Percentiles rank a stretch among this genome's conserved stretches.
Evolutionary conservation across 2,113 vertebrate species (phyloP).

Genomic region (Anas platyrhynchos): DNA sequence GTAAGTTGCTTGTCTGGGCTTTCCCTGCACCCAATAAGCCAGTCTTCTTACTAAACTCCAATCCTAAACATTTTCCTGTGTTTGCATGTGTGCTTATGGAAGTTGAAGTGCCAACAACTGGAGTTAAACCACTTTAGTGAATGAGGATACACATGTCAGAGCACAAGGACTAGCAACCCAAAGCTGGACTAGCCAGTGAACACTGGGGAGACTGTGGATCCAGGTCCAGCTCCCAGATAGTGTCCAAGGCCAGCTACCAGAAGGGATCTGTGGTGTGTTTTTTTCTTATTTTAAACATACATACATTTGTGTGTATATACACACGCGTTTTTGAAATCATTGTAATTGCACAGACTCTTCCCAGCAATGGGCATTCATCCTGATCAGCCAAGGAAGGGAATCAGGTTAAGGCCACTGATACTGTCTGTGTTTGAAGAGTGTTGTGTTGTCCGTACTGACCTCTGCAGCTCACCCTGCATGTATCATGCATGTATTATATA

Average conservation of each 20-base stretch:
- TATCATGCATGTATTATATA: neutral
- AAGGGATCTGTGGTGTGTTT: neutral
- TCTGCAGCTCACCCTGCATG: neutral
- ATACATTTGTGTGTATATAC: no score
- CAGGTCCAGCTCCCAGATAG: neutral
- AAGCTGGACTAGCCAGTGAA: neutral
- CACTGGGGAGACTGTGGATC: neutral
- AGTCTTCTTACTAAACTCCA: neutral
- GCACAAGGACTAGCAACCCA: accelerated
- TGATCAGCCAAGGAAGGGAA: neutral
- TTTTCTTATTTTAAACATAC: no score
- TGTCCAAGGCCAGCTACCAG: neutral
- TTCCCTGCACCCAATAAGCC: neutral
- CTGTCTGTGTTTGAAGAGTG: neutral
- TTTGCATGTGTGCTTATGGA: neutral
- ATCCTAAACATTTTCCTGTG: neutral
- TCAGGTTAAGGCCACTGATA: neutral
- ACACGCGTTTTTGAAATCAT: no score
- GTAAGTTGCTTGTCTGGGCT: neutral
- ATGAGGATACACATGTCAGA: accelerated
- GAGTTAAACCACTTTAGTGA: neutral
- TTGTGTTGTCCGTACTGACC: neutral
- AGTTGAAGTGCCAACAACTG: neutral
- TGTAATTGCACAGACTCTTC: neutral
- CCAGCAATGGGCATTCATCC: neutral